These are phyloP conservation scores for Pachyramphus minor DNA, from an alignment of 2,113 vertebrate species.

Conservation along the genomic window DNA sequence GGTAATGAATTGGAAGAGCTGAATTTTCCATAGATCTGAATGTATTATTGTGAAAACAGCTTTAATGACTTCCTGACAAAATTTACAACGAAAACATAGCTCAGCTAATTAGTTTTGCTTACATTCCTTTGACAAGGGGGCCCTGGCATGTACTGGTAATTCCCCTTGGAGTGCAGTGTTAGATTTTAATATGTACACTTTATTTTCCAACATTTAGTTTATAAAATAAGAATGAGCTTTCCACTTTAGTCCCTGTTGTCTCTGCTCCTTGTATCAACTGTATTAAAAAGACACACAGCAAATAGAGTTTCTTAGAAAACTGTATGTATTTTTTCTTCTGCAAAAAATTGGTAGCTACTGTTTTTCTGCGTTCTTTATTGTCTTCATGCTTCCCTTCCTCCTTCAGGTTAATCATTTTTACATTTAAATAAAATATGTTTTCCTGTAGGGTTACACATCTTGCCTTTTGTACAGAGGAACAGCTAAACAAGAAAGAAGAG, in stretches of 20 bases:
- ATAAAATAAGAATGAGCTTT: background rate
- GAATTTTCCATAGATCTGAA: background rate
- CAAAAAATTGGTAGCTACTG: background rate
- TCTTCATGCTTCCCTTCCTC: background rate
- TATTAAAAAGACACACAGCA: background rate
- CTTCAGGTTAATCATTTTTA: background rate
- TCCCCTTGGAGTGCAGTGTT: background rate
- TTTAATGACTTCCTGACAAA: conserved; percentile 47
- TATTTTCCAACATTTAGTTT: background rate
- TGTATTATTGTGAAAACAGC: conserved; percentile 19
- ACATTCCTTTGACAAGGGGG: conserved; percentile 1
- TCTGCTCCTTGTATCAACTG: background rate
- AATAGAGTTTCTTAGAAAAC: background rate
- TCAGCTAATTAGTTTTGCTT: conserved; percentile 41
- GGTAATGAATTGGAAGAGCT: conserved; percentile 29
- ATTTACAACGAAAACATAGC: conserved; percentile 24
- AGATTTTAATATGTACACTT: conserved; percentile 1
- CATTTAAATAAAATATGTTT: background rate
- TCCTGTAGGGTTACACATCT: background rate
- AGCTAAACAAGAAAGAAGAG: background rate
- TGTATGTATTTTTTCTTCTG: background rate
- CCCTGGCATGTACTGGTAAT: background rate
- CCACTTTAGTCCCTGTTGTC: background rate
- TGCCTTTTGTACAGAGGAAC: background rate
- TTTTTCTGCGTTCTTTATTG: background rate